Conservation (phyloP, 1,140 invertebrate species). For the Stegodyphus mimosarum region DNA sequence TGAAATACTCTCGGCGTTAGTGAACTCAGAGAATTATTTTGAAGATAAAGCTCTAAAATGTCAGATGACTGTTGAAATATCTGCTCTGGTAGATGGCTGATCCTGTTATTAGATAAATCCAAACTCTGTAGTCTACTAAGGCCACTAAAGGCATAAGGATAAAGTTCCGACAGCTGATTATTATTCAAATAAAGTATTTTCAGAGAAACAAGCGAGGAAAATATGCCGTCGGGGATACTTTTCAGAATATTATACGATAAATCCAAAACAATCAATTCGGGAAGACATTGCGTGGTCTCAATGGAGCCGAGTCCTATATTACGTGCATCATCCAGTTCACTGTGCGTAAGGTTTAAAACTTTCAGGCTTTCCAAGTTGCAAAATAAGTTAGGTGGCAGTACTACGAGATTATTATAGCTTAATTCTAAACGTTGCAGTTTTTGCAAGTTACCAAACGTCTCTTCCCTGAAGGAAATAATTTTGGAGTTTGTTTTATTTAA, state of each 20-base stretch:
- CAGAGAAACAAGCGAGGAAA: conserved; percentile 60
- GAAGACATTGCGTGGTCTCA: conserved; percentile 72
- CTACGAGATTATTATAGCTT: conserved; percentile 60
- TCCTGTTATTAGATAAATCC: conserved; percentile 85
- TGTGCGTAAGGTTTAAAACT: conserved; percentile 83
- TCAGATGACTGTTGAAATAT: conserved; percentile 80
- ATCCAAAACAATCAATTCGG: conserved; percentile 76
- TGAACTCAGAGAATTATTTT: conserved; percentile 82
- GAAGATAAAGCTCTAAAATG: conserved; percentile 81
- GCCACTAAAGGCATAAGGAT: conserved; percentile 80
- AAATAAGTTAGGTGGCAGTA: conserved; percentile 69
- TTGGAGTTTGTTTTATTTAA: conserved; percentile 82
- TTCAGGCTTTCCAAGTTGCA: conserved; percentile 82
- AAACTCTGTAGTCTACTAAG: conserved; percentile 80
- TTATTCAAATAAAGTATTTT: conserved; percentile 81
- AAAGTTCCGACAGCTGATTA: conserved; percentile 84
- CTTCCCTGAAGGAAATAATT: conserved; percentile 76
- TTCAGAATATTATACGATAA: conserved; percentile 82
- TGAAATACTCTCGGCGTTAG: conserved; percentile 48
- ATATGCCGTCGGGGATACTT: conserved; percentile 63
- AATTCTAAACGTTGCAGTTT: conserved; percentile 75
- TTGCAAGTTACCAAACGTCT: conserved; percentile 72
- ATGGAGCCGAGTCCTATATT: conserved; percentile 50
- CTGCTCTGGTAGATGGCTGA: conserved; percentile 81
- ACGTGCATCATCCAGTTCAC: conserved; percentile 74